Percentiles rank a stretch among this genome's conserved stretches.
phyloP scores from a whole-genome alignment of 2,888 invertebrate species.

The Drosophila greeni region DNA sequence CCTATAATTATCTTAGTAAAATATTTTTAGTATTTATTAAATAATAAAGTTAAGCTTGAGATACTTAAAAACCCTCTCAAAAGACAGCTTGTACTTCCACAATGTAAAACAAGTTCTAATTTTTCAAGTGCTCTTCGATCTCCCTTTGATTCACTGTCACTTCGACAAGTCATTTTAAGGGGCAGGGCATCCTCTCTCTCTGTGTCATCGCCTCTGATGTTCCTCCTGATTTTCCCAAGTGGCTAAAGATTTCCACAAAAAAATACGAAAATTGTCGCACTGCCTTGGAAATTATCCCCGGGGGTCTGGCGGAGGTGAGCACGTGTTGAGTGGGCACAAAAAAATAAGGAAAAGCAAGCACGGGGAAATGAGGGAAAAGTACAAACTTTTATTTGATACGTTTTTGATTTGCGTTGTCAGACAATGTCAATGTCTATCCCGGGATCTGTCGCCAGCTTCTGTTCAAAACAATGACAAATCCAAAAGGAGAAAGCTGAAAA shows the following conservation, averaged over 20 bases:
- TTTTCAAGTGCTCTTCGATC: slow-evolving; percentile 1
- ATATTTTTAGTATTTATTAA: too few species aligned
- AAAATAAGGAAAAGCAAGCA: slow-evolving; percentile 9
- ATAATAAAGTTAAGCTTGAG: too few species aligned
- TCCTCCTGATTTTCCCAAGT: slow-evolving; percentile 17
- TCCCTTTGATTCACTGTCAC: slow-evolving; percentile 18
- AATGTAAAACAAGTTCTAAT: neutral
- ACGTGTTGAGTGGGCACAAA: slow-evolving; percentile 65
- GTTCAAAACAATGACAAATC: slow-evolving; percentile 34
- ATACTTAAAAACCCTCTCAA: neutral
- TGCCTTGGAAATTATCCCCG: slow-evolving; percentile 38
- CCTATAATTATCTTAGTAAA: neutral
- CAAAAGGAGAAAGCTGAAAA: slow-evolving; percentile 13
- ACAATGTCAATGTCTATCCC: slow-evolving; percentile 56
- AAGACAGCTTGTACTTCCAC: neutral
- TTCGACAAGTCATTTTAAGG: slow-evolving; percentile 34
- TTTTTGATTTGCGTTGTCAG: slow-evolving; percentile 67
- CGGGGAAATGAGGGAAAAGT: slow-evolving; percentile 21
- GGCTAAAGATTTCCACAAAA: slow-evolving; percentile 20
- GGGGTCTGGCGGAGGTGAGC: slow-evolving; percentile 30
- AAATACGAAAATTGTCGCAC: slow-evolving; percentile 44
- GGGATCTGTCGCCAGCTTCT: slow-evolving; percentile 25
- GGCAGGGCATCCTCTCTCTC: neutral
- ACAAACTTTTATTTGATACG: slow-evolving; percentile 70
- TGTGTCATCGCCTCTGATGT: slow-evolving; percentile 12